Base-by-base conservation (phyloP, 2,888 invertebrate genomes). In the Ptychoptera contaminata region DNA sequence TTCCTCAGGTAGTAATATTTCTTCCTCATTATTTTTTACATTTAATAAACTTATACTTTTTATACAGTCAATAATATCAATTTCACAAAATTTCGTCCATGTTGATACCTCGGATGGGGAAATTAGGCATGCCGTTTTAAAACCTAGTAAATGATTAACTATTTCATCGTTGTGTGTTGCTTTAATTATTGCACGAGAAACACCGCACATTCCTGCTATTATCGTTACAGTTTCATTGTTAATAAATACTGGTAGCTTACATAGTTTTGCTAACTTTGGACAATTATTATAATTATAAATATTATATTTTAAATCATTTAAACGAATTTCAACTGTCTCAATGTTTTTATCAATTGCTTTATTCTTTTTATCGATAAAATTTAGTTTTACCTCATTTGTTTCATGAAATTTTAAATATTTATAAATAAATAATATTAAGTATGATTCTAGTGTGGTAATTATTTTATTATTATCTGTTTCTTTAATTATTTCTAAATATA, bases 11-110 rank as follows among this genome's bases (percentile, higher is more conserved):
- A 91, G 55, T 43, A 58, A 57, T 10, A 62, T 57, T 30, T 51
- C 40, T 6, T 51, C 48, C 6, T 51, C 38, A 16, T 16, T 11
- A 29, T n/a, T 48, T n/a, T 34, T 50, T 11, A 61, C 56, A 37
- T 55, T 46, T 16, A 61, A 46, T 32, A 51, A 52, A 14, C 53
- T 51, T 14, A 35, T 52, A 15, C 69, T 52, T 48, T 71, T 71
- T 0, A 80, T 64, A 1, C 78, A 72, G 43, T 67, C 60, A 10
- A 83, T 72, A 37, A 90, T 67, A 58, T 90, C 85, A 4, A 84
- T 71, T 69, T 93, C 93, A 69, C 93, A 93, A 60, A 90, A 90
- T 56, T 82, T 82, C 0, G 92, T 93, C 92, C 91, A 92, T 35
- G 84, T 70, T 8, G 90, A 88, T 8, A 76, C 73, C 65, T 90